Base-by-base conservation (phyloP, 2,888 invertebrate genomes). In the Polyommatus iphigenia region DNA sequence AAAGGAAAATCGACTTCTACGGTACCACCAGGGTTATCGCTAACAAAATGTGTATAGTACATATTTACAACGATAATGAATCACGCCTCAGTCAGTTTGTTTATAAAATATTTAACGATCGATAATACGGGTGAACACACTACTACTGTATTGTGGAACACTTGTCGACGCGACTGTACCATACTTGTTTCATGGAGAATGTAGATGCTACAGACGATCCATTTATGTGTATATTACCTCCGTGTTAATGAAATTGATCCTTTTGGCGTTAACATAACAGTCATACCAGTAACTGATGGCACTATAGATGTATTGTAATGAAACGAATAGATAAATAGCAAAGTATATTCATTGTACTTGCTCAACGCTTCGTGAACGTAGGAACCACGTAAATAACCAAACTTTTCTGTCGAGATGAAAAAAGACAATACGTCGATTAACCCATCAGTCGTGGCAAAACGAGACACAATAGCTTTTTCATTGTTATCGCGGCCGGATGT, bases 91-190 rank as follows among this genome's bases (percentile, higher is more conserved):
- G 72, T 72, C 72, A 72, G 72, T 72, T 72, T 72, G 72, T 72
- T 72, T 72, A 72, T 72, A 41, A 72, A 72, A 72, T 72, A 72
- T 72, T 72, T 72, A 72, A 41, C 72, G 41, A 72, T 72, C 72
- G 41, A 72, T 72, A 72, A 72, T 72, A 72, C 72, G 72, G 72
- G 72, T 72, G 72, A 72, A 72, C 41, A 72, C 41, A 41, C 72
- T 72, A 32, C 67, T 6, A 67, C 29, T 67, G 67, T 67, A 67
- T 67, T 67, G 67, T 67, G 2, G 32, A 67, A 32, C 67, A 32
- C 67, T 67, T 67, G 67, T 67, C 67, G 67, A 67, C 67, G 67
- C 67, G 15, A 67, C 29, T 67, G 67, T 67, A 15, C 67, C 29
- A 6, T 20, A 62, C 67, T 67, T 29, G 29, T 29, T 67, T 15